These are phyloP conservation scores for Calyptommatus sinebrachiatus DNA, from an alignment of 2,113 vertebrate genomes.

Conservation along the genomic window DNA sequence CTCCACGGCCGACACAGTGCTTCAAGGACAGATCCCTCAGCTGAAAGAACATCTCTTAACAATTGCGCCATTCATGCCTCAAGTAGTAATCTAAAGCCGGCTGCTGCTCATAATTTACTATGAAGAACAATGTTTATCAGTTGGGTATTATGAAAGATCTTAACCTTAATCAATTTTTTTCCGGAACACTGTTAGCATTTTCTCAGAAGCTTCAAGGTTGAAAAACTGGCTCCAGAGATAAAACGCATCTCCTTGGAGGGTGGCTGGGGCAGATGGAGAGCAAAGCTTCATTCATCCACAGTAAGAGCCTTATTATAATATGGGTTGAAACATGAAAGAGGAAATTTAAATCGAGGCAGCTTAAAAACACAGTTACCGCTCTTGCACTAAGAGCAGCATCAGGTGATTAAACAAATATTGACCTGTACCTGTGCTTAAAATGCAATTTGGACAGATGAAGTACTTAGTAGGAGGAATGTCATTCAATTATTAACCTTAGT, in stretches of 20 bases:
- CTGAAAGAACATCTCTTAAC: too few species aligned
- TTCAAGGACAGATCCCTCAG: too few species aligned
- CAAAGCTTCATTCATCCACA: neutral
- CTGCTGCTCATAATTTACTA: neutral
- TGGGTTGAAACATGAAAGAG: neutral
- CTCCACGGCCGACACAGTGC: too few species aligned
- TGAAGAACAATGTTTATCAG: neutral
- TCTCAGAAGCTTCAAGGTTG: slow-evolving; percentile 45
- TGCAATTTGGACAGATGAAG: neutral
- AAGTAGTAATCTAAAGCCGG: neutral
- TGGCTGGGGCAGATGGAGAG: neutral
- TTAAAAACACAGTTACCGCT: neutral
- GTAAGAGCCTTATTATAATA: accelerated
- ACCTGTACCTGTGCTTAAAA: neutral
- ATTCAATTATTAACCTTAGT: too few species aligned
- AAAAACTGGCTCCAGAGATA: neutral
- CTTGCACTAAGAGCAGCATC: too few species aligned
- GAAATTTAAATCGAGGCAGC: neutral
- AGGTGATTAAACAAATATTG: neutral
- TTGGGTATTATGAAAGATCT: neutral
- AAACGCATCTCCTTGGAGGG: neutral
- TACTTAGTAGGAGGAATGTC: too few species aligned
- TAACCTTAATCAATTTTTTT: slow-evolving; percentile 5
- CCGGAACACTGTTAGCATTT: accelerated
- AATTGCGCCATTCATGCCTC: too few species aligned